Conservation (phyloP, 2,888 invertebrate species). For the Apodemia duryi region DNA sequence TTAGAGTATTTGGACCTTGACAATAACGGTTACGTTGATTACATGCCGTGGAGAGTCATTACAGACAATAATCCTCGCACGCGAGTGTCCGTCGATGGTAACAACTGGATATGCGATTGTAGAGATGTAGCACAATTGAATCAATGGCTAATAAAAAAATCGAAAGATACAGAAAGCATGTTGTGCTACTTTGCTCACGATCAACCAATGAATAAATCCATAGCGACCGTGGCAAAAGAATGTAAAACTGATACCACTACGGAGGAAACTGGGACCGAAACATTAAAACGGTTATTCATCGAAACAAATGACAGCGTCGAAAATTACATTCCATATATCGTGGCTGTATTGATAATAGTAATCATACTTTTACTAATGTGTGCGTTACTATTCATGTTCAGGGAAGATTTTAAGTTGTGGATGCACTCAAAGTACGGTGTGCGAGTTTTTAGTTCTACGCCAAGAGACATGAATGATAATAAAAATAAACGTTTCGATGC, state of each 20-base stretch:
- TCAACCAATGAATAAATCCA: slow-evolving; percentile 71
- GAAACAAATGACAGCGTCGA: slow-evolving; percentile 83
- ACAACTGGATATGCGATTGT: slow-evolving; percentile 92
- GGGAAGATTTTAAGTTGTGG: slow-evolving; percentile 88
- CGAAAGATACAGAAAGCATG: slow-evolving; percentile 83
- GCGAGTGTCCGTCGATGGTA: slow-evolving; percentile 85
- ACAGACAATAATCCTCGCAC: slow-evolving; percentile 83
- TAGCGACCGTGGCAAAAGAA: slow-evolving; percentile 66
- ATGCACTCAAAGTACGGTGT: slow-evolving; percentile 88
- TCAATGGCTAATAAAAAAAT: slow-evolving; percentile 84
- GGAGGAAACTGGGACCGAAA: slow-evolving; percentile 79
- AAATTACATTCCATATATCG: slow-evolving; percentile 86
- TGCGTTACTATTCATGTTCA: slow-evolving; percentile 85
- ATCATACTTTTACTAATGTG: slow-evolving; percentile 84
- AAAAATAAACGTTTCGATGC: slow-evolving; percentile 90
- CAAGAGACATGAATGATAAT: slow-evolving; percentile 75
- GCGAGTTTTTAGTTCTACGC: slow-evolving; percentile 83
- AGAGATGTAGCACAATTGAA: slow-evolving; percentile 83
- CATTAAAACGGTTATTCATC: slow-evolving; percentile 77
- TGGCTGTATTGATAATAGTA: slow-evolving; percentile 84
- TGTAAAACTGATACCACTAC: slow-evolving; percentile 84
- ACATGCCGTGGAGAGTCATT: slow-evolving; percentile 85
- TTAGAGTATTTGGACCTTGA: slow-evolving; percentile 86
- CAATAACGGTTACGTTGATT: slow-evolving; percentile 88
- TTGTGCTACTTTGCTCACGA: slow-evolving; percentile 81